These are phyloP conservation scores for Triplophysa dalaica DNA, from an alignment of 2,113 vertebrate genomes.

Conservation along the genomic window DNA sequence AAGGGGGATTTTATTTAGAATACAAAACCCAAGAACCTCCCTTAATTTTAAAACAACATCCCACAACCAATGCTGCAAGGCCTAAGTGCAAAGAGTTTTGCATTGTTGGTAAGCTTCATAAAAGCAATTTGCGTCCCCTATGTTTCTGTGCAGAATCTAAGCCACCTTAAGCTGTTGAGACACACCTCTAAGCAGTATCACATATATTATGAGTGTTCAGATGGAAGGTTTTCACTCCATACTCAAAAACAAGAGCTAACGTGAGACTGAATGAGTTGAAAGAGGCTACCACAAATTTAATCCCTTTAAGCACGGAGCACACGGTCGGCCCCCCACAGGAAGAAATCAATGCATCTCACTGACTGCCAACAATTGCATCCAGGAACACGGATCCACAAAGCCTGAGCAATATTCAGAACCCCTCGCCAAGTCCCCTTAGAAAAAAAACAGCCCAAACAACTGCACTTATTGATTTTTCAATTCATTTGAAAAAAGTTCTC, in stretches of 20 bases:
- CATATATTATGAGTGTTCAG: neutral
- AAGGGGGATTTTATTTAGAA: no score
- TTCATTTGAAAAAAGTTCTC: neutral
- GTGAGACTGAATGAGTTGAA: neutral
- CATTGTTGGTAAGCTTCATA: neutral
- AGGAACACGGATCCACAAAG: neutral
- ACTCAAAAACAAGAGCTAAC: neutral
- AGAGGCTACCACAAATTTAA: slow-evolving; percentile 45
- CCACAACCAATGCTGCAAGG: neutral
- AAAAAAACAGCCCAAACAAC: neutral
- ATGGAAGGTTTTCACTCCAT: neutral
- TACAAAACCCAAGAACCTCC: no score
- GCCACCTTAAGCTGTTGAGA: neutral
- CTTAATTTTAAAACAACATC: neutral
- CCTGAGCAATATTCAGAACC: neutral
- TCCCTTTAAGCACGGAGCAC: slow-evolving; percentile 40
- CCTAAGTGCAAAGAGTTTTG: neutral
- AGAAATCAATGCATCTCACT: slow-evolving; percentile 51
- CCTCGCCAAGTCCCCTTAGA: neutral
- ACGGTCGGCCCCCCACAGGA: slow-evolving; percentile 31
- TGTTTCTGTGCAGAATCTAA: neutral
- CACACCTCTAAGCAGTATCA: neutral
- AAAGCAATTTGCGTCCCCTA: neutral
- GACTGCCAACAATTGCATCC: neutral
- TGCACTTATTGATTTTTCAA: slow-evolving; percentile 8